phyloP scores from a whole-genome alignment of 2,888 invertebrate species.

The Ormyrus labotus region DNA sequence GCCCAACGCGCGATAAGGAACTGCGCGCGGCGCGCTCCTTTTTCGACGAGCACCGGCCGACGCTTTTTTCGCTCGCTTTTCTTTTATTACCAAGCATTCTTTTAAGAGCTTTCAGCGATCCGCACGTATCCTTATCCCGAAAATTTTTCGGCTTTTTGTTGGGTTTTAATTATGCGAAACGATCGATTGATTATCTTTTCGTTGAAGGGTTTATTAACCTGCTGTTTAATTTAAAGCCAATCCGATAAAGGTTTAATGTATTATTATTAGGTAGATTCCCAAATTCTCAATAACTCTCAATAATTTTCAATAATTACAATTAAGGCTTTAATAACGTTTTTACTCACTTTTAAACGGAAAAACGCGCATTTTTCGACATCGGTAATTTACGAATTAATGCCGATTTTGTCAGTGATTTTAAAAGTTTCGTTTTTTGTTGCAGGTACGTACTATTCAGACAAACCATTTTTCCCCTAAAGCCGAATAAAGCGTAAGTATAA shows the following conservation, averaged over 20 bases:
- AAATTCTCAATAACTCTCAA: too few species aligned
- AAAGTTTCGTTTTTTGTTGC: not conserved
- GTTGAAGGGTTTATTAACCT: not conserved
- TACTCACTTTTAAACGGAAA: too few species aligned
- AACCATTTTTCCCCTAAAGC: not conserved
- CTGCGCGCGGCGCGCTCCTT: constrained; percentile 18
- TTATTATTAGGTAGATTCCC: too few species aligned
- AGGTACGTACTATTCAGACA: constrained; percentile 6
- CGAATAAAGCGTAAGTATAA: too few species aligned
- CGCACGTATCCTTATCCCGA: too few species aligned
- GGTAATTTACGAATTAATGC: not conserved
- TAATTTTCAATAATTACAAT: too few species aligned
- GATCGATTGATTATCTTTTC: not conserved
- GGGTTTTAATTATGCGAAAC: not conserved
- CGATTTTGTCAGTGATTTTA: not conserved
- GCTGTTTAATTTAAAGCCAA: not conserved
- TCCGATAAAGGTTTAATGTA: too few species aligned
- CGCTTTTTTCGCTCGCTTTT: not conserved
- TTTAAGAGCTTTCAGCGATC: too few species aligned
- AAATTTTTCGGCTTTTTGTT: not conserved
- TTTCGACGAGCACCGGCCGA: constrained; percentile 3
- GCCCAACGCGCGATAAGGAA: constrained; percentile 46
- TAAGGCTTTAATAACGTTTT: too few species aligned
- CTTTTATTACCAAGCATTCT: not conserved
- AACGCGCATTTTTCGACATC: too few species aligned